A percentile compares a stretch with the other conserved stretches of the same genome.
These are phyloP conservation scores for Hycleus cichorii DNA, from an alignment of 1,140 invertebrate genomes.

Conservation along the genomic window DNA sequence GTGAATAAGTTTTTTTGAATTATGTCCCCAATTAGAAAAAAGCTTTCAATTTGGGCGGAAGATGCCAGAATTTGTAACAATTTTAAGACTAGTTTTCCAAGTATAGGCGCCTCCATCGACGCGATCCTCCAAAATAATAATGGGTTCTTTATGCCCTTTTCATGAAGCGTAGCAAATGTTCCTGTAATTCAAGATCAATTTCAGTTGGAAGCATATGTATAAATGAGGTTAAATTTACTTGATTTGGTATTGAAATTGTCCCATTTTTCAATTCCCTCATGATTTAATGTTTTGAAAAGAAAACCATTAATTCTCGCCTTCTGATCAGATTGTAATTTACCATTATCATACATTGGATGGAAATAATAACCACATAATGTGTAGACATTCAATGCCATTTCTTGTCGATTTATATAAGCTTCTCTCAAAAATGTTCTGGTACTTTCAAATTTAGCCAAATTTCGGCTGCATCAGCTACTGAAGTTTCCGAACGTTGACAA, in stretches of 20 bases:
- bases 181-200: too few species aligned
- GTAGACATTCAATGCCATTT: conserved; percentile 6
- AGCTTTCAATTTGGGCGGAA: conserved; percentile 3
- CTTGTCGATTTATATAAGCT: neutral
- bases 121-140: conserved; percentile 1
- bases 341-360: neutral
- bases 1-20: neutral
- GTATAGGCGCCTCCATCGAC: neutral
- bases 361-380: conserved; percentile 1
- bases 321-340: neutral
- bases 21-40: conserved; percentile 5
- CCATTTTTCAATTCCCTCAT: neutral
- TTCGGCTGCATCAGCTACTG: conserved; percentile 1
- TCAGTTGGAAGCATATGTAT: too few species aligned
- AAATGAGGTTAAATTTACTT: neutral
- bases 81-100: neutral
- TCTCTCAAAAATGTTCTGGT: neutral
- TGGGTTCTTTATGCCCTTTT: neutral
- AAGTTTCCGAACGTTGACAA: neutral
- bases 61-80: conserved; percentile 4
- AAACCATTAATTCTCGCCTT: neutral
- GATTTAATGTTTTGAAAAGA: neutral
- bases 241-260: neutral
- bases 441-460: neutral
- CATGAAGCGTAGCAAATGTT: neutral